Evolutionary conservation across 2,888 invertebrate species (phyloP).

Genomic region (Lycia hirtaria): DNA sequence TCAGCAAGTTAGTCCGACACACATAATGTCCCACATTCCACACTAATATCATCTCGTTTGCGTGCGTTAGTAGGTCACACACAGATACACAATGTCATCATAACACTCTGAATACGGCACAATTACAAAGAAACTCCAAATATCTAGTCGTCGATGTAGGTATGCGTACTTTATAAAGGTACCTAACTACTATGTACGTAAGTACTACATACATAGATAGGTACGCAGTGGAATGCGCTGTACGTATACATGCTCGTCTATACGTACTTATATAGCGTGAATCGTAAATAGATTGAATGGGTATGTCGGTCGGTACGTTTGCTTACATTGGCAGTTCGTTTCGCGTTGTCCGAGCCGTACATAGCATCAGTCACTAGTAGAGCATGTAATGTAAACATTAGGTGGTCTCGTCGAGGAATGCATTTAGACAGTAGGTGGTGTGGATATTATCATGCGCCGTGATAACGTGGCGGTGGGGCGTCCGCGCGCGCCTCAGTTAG

Average conservation of each 20-base stretch:
- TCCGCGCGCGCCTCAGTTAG: slow-evolving; percentile 78
- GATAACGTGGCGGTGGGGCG: slow-evolving; percentile 82
- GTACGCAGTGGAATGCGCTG: slow-evolving; percentile 80
- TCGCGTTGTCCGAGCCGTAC: slow-evolving; percentile 66
- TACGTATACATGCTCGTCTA: slow-evolving; percentile 67
- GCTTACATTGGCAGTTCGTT: slow-evolving; percentile 72
- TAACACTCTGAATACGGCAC: slow-evolving; percentile 42
- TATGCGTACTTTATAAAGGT: slow-evolving; percentile 61
- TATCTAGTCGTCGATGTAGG: slow-evolving; percentile 55
- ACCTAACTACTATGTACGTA: slow-evolving; percentile 41
- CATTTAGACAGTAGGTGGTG: slow-evolving; percentile 80
- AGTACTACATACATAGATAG: slow-evolving; percentile 47
- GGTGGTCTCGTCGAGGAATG: slow-evolving; percentile 78
- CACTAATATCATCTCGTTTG: slow-evolving; percentile 32
- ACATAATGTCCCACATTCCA: slow-evolving; percentile 20
- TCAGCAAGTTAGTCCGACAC: neutral
- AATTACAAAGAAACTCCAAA: slow-evolving; percentile 41
- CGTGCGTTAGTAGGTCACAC: slow-evolving; percentile 45
- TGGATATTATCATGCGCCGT: slow-evolving; percentile 85
- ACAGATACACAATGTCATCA: slow-evolving; percentile 44
- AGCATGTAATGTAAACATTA: slow-evolving; percentile 82
- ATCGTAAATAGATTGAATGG: slow-evolving; percentile 85
- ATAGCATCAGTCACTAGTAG: slow-evolving; percentile 66
- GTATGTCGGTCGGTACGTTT: slow-evolving; percentile 70
- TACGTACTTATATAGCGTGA: slow-evolving; percentile 73